Evolutionary conservation across 1,140 invertebrate genomes (phyloP).

Genomic region (Apis laboriosa): DNA sequence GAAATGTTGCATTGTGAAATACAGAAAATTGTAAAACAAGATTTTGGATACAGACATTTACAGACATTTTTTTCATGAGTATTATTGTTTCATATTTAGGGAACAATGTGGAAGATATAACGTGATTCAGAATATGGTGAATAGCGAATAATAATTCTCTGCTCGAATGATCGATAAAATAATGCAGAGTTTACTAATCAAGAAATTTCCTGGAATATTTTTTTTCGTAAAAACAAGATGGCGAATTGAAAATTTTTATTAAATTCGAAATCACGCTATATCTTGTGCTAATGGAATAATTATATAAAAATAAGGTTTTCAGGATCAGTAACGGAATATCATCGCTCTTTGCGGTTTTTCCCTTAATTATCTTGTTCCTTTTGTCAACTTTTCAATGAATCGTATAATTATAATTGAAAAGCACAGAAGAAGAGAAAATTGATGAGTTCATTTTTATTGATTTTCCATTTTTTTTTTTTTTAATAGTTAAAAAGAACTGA

Average conservation of each 20-base stretch:
- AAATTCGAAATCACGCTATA: not conserved
- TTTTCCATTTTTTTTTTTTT: too few relatives aligned
- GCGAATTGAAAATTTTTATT: not conserved
- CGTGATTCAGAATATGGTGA: not conserved
- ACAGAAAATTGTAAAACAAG: not conserved
- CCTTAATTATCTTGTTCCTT: not conserved
- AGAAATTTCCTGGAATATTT: too few relatives aligned
- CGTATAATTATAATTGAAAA: too few relatives aligned
- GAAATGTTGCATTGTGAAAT: not conserved
- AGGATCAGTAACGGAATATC: not conserved
- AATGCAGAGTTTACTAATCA: too few relatives aligned
- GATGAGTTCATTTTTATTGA: too few relatives aligned
- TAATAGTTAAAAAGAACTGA: too few relatives aligned
- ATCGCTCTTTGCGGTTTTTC: not conserved
- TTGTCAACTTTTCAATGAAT: not conserved
- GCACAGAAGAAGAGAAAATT: too few relatives aligned
- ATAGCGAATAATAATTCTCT: not conserved
- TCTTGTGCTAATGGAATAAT: not conserved
- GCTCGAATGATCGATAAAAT: too few relatives aligned
- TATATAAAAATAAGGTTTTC: not conserved
- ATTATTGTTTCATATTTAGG: not conserved
- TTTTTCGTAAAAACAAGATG: too few relatives aligned
- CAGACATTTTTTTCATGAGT: constrained; percentile 9
- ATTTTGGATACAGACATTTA: not conserved
- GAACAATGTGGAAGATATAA: not conserved